Evolutionary conservation across 2,797 vertebrate genomes (phyloP).

Genomic region (Remorina albescens): DNA sequence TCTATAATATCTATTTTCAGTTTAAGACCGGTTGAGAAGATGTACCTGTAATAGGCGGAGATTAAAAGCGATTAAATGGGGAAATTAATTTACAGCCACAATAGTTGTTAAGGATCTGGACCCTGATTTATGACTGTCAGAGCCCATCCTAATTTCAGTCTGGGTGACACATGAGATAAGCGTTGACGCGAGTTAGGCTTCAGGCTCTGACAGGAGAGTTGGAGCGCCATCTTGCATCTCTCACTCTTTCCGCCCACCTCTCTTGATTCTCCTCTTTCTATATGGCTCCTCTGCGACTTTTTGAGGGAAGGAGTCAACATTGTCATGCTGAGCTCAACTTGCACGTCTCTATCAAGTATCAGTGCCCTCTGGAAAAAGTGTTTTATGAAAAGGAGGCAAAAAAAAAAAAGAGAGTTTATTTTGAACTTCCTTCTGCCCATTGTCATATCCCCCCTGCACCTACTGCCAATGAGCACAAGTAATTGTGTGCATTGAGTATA

Average conservation of each 20-base stretch:
- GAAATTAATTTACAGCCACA: slow-evolving; percentile 64
- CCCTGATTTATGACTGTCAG: slow-evolving; percentile 67
- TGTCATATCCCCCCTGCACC: slow-evolving; percentile 31
- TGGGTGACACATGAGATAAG: slow-evolving; percentile 59
- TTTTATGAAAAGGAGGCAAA: slow-evolving; percentile 36
- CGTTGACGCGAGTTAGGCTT: slow-evolving; percentile 45
- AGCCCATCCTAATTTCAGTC: slow-evolving; percentile 67
- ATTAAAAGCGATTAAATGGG: slow-evolving; percentile 72
- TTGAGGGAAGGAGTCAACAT: slow-evolving; percentile 53
- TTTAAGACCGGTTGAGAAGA: slow-evolving; percentile 84
- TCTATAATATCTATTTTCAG: slow-evolving; percentile 88
- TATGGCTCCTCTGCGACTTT: slow-evolving; percentile 41
- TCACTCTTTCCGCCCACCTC: slow-evolving; percentile 44
- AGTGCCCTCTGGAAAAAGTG: slow-evolving; percentile 54
- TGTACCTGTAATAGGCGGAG: slow-evolving; percentile 79
- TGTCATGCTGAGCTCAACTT: slow-evolving; percentile 62
- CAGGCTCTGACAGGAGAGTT: slow-evolving; percentile 62
- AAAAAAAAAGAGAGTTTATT: slow-evolving; percentile 50
- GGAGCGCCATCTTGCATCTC: slow-evolving; percentile 49
- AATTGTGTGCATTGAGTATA: slow-evolving; percentile 36
- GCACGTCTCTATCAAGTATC: slow-evolving; percentile 66
- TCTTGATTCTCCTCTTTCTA: slow-evolving; percentile 40
- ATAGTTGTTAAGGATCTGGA: slow-evolving; percentile 42
- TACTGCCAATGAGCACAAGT: slow-evolving; percentile 45
- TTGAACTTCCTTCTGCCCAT: slow-evolving; percentile 52